Conservation (phyloP, 53 echinoderm and acorn worm genomes). For the Patiria pectinifera region DNA sequence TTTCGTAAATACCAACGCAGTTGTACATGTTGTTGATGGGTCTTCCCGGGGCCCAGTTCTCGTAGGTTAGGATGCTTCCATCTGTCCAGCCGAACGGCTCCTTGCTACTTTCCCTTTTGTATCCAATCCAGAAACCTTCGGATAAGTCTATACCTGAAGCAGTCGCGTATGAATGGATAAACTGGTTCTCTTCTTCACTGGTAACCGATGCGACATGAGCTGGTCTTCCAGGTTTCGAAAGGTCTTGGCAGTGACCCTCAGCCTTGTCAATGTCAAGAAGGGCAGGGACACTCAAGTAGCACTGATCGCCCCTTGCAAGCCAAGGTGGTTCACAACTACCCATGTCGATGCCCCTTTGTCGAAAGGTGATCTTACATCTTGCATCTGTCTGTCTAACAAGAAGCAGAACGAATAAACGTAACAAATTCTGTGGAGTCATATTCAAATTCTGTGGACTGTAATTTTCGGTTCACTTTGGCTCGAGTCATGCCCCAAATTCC, state of each 20-base stretch:
- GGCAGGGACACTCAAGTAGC: not conserved
- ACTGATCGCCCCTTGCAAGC: not conserved
- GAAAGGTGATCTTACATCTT: no score
- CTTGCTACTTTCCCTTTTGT: not conserved
- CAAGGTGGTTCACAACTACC: not conserved
- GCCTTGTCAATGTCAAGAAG: not conserved
- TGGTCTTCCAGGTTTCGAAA: not conserved
- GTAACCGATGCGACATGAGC: slow-evolving; percentile 31
- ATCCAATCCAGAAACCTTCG: slow-evolving; percentile 16
- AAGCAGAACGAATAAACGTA: no score
- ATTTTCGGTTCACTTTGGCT: no score
- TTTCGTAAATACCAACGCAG: not conserved
- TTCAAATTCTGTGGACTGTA: no score
- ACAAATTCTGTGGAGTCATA: no score
- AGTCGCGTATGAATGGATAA: not conserved
- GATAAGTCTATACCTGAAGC: not conserved
- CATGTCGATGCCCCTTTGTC: no score
- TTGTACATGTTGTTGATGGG: no score
- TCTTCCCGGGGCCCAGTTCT: no score
- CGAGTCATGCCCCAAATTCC: no score
- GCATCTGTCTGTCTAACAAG: no score
- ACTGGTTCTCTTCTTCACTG: slow-evolving; percentile 8
- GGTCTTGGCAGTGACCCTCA: not conserved
- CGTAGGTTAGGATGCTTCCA: not conserved
- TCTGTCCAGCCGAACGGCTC: not conserved